A percentile compares a stretch with the other conserved stretches of the same genome.
Evolutionary conservation across 2,113 vertebrate genomes (phyloP).

Genomic region (Ivindomyrus marchei): DNA sequence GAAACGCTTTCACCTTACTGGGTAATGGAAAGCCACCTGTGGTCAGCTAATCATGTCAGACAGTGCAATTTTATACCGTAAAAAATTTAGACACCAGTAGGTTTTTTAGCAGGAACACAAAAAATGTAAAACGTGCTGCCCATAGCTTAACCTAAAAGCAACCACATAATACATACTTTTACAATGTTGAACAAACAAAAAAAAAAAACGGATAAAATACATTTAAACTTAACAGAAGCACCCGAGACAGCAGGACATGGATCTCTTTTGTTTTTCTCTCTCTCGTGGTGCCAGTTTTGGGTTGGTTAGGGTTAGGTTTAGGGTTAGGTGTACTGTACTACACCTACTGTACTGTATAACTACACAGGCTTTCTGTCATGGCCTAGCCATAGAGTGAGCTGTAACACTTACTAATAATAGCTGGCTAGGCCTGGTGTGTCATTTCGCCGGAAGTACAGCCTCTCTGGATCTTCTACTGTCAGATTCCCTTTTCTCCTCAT

Average conservation of each 20-base stretch:
- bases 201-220: background rate
- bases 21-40: slow-evolving; percentile 55
- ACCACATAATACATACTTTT: background rate
- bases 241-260: background rate
- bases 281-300: background rate
- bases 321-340: background rate
- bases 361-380: background rate
- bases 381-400: background rate
- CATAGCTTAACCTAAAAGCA: background rate
- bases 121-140: background rate
- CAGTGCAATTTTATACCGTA: background rate
- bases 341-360: background rate
- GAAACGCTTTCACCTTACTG: slow-evolving; percentile 78
- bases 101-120: background rate
- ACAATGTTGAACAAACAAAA: background rate
- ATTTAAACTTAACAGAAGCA: background rate
- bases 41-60: background rate
- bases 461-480: background rate
- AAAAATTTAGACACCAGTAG: background rate
- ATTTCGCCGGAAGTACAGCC: background rate
- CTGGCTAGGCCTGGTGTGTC: background rate
- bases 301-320: background rate
- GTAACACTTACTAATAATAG: background rate
- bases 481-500: background rate
- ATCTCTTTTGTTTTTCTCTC: background rate